Percentiles rank a stretch among this genome's conserved stretches.
These are phyloP conservation scores for Chaetogeoica ovagalla DNA, from an alignment of 2,888 invertebrate genomes.

Conservation along the genomic window DNA sequence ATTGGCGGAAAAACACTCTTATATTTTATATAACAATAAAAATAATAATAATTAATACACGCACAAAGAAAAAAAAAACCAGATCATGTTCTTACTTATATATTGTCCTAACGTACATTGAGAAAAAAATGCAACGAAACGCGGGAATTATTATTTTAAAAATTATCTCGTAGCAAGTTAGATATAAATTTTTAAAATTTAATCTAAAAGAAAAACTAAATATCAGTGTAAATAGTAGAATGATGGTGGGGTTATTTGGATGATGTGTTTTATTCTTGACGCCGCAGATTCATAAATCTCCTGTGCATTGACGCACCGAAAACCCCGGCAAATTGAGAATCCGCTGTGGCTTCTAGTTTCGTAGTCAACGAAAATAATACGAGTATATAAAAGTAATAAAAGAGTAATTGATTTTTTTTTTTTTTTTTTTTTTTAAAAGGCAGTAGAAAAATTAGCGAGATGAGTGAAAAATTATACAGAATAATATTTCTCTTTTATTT, in stretches of 20 bases:
- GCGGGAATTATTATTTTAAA: no score
- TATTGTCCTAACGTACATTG: no score
- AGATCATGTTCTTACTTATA: no score
- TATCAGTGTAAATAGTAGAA: neutral
- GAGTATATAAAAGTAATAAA: neutral
- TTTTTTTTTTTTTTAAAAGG: neutral
- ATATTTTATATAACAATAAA: neutral
- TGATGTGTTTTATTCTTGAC: neutral
- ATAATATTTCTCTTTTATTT: no score
- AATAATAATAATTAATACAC: neutral
- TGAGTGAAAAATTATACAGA: neutral
- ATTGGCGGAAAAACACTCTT: constrained; percentile 30
- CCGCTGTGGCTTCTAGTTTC: neutral
- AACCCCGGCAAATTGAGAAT: neutral
- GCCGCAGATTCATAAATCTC: constrained; percentile 2
- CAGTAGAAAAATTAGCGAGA: neutral
- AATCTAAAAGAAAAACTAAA: neutral
- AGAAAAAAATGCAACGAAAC: no score
- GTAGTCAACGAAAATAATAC: neutral
- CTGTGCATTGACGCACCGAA: neutral
- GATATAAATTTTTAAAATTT: neutral
- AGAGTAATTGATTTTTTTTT: no score
- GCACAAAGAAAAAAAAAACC: no score
- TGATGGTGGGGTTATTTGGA: neutral
- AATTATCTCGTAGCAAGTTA: no score